Evolutionary conservation across 2,888 invertebrate genomes (phyloP).

Genomic region (Drosophila neonasuta): DNA sequence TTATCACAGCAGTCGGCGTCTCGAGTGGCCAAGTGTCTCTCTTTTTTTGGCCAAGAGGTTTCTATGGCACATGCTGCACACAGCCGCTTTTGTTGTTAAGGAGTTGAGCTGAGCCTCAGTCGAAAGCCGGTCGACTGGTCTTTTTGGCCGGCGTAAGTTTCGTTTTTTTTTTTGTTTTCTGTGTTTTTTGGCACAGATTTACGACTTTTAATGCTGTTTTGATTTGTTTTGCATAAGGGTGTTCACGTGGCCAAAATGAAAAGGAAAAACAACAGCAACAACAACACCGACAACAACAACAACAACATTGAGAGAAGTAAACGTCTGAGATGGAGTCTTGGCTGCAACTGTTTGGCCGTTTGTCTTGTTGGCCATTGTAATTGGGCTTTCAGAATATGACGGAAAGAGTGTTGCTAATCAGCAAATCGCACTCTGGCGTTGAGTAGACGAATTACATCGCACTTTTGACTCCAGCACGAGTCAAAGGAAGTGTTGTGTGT

Average conservation of each 20-base stretch:
- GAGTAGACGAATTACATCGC: slow-evolving; percentile 76
- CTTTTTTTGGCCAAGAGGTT: slow-evolving; percentile 51
- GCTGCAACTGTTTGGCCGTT: slow-evolving; percentile 63
- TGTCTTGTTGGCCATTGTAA: slow-evolving; percentile 69
- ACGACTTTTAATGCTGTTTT: slow-evolving; percentile 75
- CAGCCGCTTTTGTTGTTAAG: slow-evolving; percentile 61
- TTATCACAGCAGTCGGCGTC: slow-evolving; percentile 69
- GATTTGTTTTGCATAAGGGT: slow-evolving; percentile 77
- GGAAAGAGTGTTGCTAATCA: slow-evolving; percentile 80
- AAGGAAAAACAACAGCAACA: slow-evolving; percentile 14
- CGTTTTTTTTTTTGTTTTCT: no score
- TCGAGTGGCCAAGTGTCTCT: slow-evolving; percentile 75
- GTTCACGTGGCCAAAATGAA: slow-evolving; percentile 66
- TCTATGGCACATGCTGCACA: slow-evolving; percentile 72
- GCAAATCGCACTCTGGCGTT: slow-evolving; percentile 77
- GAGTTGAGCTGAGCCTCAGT: slow-evolving; percentile 11
- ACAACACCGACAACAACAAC: slow-evolving; percentile 7
- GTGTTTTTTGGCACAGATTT: slow-evolving; percentile 74
- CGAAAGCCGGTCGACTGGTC: slow-evolving; percentile 42
- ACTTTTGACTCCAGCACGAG: slow-evolving; percentile 27
- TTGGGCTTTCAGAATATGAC: slow-evolving; percentile 78
- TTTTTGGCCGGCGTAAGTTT: slow-evolving; percentile 28
- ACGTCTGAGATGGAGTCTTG: slow-evolving; percentile 22
- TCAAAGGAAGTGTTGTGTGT: background rate
- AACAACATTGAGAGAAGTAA: slow-evolving; percentile 21